A percentile compares a stretch with the other conserved stretches of the same genome.
Conservation (phyloP, 2,113 vertebrate species). For the Oncorhynchus clarkii region DNA sequence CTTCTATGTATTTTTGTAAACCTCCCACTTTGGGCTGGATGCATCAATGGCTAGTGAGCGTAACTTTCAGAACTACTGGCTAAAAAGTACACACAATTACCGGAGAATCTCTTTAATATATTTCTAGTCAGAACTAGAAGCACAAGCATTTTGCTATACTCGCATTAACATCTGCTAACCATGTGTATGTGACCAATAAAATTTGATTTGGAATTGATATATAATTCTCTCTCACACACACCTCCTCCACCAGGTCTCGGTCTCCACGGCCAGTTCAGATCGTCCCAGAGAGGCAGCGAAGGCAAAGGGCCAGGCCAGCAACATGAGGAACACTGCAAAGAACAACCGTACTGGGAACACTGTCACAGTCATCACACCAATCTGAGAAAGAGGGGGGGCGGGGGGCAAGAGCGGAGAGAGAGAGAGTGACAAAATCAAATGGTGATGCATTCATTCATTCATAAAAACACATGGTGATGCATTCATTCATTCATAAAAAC, state of each 20-base stretch:
- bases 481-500: not conserved
- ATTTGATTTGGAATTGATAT: too few species aligned
- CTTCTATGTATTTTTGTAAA: too few species aligned
- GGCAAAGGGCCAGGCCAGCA: conserved; percentile 92
- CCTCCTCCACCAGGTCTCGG: conserved; percentile 84
- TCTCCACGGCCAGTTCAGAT: conserved; percentile 75
- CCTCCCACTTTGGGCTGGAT: too few species aligned
- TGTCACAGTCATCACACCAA: conserved; percentile 89
- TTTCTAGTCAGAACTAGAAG: too few species aligned
- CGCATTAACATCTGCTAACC: too few species aligned
- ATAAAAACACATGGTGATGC: not conserved
- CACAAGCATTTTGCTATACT: too few species aligned
- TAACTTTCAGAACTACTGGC: too few species aligned
- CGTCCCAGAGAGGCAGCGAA: conserved; percentile 83
- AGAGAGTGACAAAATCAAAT: not conserved
- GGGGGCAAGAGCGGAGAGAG: not conserved
- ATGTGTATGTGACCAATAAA: too few species aligned
- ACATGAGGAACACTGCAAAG: conserved; percentile 85
- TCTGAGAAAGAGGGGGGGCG: conserved; percentile 64
- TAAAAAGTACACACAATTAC: too few species aligned
- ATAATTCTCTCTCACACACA: conserved; percentile 35
- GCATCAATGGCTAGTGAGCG: too few species aligned
- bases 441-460: not conserved
- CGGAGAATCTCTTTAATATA: too few species aligned
- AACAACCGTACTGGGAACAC: conserved; percentile 90